Conservation (phyloP, 2,888 invertebrate species). For the Barypeithes pellucidus region DNA sequence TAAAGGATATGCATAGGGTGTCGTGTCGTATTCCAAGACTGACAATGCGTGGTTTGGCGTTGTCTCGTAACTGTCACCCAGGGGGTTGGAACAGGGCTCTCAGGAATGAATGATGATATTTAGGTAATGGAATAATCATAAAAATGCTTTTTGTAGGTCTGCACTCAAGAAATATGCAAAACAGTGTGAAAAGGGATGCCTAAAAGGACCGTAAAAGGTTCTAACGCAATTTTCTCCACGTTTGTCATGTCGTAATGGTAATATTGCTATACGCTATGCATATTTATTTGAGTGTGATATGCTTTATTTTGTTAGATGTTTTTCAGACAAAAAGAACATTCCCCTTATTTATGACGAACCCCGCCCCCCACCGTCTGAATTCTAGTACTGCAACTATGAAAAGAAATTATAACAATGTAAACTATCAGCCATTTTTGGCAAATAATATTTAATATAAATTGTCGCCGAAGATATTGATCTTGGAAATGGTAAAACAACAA, state of each 20-base stretch:
- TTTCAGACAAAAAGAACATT: too few relatives aligned
- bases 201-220: conserved; percentile 22
- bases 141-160: conserved; percentile 37
- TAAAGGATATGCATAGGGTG: conserved; percentile 47
- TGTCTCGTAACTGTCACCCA: conserved; percentile 47
- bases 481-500: neutral
- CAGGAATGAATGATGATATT: conserved; percentile 48
- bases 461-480: too few relatives aligned
- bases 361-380: too few relatives aligned
- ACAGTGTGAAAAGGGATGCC: conserved; percentile 20
- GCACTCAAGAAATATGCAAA: conserved; percentile 34
- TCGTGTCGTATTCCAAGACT: conserved; percentile 42
- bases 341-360: too few relatives aligned
- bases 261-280: conserved; percentile 8
- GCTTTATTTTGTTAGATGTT: too few relatives aligned
- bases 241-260: conserved; percentile 9
- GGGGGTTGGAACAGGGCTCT: conserved; percentile 27
- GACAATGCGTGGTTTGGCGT: conserved; percentile 47
- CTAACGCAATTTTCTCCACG: conserved; percentile 15
- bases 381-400: too few relatives aligned
- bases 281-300: conserved; percentile 8
- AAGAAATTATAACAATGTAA: too few relatives aligned
- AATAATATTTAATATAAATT: too few relatives aligned
- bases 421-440: too few relatives aligned
- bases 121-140: conserved; percentile 43